These are phyloP conservation scores for Arctocebus calabarensis DNA, from an alignment of 2,797 vertebrate genomes.

Conservation along the genomic window DNA sequence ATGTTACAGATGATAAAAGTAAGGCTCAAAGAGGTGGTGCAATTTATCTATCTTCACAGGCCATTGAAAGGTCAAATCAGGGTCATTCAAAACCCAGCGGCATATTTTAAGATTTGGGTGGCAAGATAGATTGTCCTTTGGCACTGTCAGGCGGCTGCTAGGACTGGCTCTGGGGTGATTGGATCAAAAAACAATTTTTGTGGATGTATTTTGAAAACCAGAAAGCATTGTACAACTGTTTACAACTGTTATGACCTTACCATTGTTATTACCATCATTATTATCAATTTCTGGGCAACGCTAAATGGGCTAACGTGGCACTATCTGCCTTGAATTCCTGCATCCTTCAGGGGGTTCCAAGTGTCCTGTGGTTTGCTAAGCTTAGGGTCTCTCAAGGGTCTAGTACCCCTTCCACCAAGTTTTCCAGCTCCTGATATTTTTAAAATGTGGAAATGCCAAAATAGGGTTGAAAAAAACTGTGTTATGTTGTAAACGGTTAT, in stretches of 20 bases:
- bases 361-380: too few relatives aligned
- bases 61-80: too few relatives aligned
- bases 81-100: not conserved
- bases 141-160: not conserved
- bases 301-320: not conserved
- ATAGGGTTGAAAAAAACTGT: not conserved
- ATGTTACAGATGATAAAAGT: not conserved
- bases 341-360: not conserved
- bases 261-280: not conserved
- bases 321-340: not conserved
- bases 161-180: not conserved
- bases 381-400: not conserved
- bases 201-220: not conserved
- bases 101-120: not conserved
- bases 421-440: not conserved
- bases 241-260: not conserved
- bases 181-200: not conserved
- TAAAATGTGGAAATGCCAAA: not conserved
- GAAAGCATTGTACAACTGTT: not conserved
- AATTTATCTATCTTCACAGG: not conserved
- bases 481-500: constrained; percentile 57
- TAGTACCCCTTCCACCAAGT: fast-evolving
- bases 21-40: not conserved
- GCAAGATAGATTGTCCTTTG: too few relatives aligned
- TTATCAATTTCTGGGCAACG: not conserved